These are phyloP conservation scores for Acipenser ruthenus DNA, from an alignment of 2,797 vertebrate genomes.

Conservation along the genomic window DNA sequence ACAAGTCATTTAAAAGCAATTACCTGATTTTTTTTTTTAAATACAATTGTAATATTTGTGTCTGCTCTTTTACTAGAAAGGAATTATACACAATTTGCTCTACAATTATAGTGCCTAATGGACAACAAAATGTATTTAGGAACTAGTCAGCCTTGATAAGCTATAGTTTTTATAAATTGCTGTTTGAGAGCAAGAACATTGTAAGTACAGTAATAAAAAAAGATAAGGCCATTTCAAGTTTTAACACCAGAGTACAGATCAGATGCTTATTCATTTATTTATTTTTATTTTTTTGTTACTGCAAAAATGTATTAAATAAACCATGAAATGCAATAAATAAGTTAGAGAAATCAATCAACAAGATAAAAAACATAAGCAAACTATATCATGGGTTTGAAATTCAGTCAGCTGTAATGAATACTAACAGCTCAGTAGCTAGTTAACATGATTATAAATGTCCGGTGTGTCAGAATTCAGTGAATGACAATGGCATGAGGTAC, in stretches of 20 bases:
- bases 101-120: no score
- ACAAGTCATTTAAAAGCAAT: conserved; percentile 72
- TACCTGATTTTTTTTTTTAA: conserved; percentile 38
- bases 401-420: conserved; percentile 7
- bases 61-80: conserved; percentile 44
- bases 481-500: background rate
- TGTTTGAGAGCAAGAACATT: no score
- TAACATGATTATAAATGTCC: background rate
- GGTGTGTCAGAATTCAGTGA: background rate
- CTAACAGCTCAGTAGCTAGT: background rate
- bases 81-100: conserved; percentile 33
- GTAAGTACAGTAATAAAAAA: no score
- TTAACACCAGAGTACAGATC: no score
- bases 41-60: conserved; percentile 33
- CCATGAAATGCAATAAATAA: no score
- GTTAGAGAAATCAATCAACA: background rate
- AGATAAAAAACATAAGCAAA: background rate
- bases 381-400: background rate
- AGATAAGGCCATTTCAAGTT: no score
- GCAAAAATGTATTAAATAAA: no score
- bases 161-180: no score
- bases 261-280: no score
- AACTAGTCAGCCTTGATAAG: no score
- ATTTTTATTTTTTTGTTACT: no score
- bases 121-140: no score